phyloP scores from a whole-genome alignment of 2,888 invertebrate species.

The Cephus spinipes region DNA sequence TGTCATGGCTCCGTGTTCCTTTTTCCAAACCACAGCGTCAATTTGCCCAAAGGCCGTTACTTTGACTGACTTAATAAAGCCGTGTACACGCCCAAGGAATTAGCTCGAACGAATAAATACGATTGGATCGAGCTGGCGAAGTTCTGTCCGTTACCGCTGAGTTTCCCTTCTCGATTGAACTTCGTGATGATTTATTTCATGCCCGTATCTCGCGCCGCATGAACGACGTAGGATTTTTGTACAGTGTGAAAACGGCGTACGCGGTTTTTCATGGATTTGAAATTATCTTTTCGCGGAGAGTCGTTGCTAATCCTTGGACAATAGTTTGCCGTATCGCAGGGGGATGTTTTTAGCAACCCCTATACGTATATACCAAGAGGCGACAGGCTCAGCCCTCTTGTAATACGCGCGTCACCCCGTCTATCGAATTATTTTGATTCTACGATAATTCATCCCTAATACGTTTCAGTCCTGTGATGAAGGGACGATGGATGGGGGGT shows the following conservation, averaged over 20 bases:
- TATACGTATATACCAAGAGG: conserved; percentile 11
- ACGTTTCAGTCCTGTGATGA: conserved; percentile 41
- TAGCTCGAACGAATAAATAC: conserved; percentile 50
- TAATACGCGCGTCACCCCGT: conserved; percentile 49
- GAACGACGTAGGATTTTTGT: neutral
- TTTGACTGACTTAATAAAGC: conserved; percentile 43
- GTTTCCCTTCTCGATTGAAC: neutral
- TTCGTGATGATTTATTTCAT: neutral
- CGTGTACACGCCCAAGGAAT: conserved; percentile 48
- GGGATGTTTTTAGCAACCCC: conserved; percentile 27
- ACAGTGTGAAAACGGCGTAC: neutral
- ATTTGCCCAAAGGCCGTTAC: conserved; percentile 52
- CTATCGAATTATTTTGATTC: conserved; percentile 65
- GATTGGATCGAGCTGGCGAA: conserved; percentile 8
- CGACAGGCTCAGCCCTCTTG: conserved; percentile 36
- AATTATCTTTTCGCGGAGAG: neutral
- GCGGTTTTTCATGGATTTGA: neutral
- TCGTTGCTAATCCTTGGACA: conserved; percentile 17
- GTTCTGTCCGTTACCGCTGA: neutral
- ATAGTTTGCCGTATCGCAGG: conserved; percentile 28
- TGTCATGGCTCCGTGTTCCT: conserved; percentile 10
- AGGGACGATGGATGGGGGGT: conserved; percentile 18
- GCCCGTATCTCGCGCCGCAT: neutral
- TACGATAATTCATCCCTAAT: conserved; percentile 64
- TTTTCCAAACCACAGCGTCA: conserved; percentile 54